Base-by-base conservation (phyloP, 2,113 vertebrate genomes). In the Orientallactaga bullata region DNA sequence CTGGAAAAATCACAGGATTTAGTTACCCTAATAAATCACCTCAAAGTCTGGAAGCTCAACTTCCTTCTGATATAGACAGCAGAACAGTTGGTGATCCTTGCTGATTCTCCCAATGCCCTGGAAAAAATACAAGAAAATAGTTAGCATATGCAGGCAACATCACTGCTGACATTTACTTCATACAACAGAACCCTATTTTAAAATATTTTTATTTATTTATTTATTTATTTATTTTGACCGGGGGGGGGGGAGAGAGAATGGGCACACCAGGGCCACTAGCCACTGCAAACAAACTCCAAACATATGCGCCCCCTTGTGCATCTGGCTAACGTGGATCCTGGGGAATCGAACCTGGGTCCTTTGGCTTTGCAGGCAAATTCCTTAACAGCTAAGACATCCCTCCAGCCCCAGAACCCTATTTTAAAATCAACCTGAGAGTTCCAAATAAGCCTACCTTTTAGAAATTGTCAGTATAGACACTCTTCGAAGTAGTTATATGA, bases 361-460 rank as follows among this genome's bases (percentile, higher is more conserved):
- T n/a, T n/a, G n/a, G n/a, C n/a, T n/a, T n/a, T n/a, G n/a, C n/a
- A n/a, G n/a, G n/a, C n/a, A n/a, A n/a, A n/a, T n/a, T n/a, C n/a
- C n/a, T n/a, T n/a, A n/a, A n/a, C n/a, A n/a, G n/a, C n/a, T n/a
- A n/a, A n/a, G n/a, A n/a, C n/a, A n/a, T n/a, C n/a, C n/a, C n/a
- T n/a, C n/a, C n/a, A n/a, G n/a, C n/a, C n/a, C n/a, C 6, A 37
- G 7, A 83, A 83, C 10, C 11, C 37, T 23, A 76, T 58, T 92
- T 88, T 39, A 63, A 90, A 95, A 85, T 74, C 47, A 88, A 0
- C 39, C 63, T 39, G 9, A 37, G 30, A 89, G 17, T 91, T 58
- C 58, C 79, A 80, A 9, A 30, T 42, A 87, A 55, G 15, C 10
- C 17, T 61, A 55, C 7, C 7, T 71, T 82, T 79, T n/a, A 82